These are phyloP conservation scores for Pyrrhosoma nymphula DNA, from an alignment of 2,888 invertebrate species.

Conservation along the genomic window DNA sequence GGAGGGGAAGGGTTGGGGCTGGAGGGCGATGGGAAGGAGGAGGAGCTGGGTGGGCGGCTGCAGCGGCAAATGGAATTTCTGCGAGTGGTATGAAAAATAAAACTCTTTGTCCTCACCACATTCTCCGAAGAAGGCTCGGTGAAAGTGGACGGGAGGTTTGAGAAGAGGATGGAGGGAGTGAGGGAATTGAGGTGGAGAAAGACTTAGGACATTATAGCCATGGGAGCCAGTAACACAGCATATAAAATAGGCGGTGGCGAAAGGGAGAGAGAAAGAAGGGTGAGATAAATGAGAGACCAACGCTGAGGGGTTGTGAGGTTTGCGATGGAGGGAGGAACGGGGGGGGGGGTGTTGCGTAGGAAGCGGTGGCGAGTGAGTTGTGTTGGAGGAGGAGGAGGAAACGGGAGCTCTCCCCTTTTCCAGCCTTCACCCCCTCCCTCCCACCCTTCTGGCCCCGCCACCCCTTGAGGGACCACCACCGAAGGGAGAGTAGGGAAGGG, in stretches of 20 bases:
- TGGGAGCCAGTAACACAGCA: conserved; percentile 45
- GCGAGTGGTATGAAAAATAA: conserved; percentile 25
- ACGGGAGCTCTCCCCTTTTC: neutral
- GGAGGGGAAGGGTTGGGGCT: neutral
- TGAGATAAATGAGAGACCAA: conserved; percentile 72
- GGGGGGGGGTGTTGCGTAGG: neutral
- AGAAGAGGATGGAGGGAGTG: neutral
- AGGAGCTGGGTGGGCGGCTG: neutral
- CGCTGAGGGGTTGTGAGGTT: too few species aligned
- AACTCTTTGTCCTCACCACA: conserved; percentile 27
- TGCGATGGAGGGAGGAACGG: neutral
- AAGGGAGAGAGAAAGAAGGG: neutral
- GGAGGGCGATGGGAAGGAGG: neutral
- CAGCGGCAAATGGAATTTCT: conserved; percentile 26
- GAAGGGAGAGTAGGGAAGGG: neutral
- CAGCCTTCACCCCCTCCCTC: neutral
- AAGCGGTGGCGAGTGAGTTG: neutral
- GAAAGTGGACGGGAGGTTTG: neutral
- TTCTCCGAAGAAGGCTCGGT: neutral
- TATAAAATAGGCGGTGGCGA: conserved; percentile 35
- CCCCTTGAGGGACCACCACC: neutral
- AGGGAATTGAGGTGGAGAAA: neutral
- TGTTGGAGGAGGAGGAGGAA: neutral
- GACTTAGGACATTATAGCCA: neutral
- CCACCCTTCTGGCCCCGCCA: neutral